Conservation (phyloP, 1,140 invertebrate species). For the Ceratina calcarata region DNA sequence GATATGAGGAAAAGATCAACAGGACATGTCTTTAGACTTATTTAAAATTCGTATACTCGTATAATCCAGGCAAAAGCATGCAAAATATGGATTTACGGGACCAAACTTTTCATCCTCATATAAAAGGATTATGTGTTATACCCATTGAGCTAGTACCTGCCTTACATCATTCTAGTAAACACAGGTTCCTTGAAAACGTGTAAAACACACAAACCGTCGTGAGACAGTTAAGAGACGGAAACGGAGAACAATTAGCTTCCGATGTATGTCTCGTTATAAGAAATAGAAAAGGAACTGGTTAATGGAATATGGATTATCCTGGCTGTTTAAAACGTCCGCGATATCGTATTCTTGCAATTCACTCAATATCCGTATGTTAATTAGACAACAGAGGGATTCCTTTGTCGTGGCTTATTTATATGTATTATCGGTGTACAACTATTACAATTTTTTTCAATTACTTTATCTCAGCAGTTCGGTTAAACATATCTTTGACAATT, state of each 20-base stretch:
- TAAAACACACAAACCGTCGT: conserved; percentile 64
- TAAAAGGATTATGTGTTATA: no score
- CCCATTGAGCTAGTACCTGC: no score
- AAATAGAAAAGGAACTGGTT: conserved; percentile 53
- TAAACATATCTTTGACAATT: not conserved
- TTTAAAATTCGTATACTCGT: no score
- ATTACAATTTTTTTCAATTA: conserved; percentile 5
- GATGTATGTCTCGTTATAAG: conserved; percentile 60
- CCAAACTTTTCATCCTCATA: no score
- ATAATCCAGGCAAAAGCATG: not conserved
- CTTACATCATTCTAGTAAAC: conserved; percentile 44
- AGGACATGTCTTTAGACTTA: no score
- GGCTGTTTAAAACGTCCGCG: conserved; percentile 14
- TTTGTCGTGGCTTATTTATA: conserved; percentile 6
- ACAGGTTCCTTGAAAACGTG: conserved; percentile 61
- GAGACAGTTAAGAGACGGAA: conserved; percentile 57
- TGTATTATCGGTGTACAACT: not conserved
- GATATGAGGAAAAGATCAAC: no score
- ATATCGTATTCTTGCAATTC: conserved; percentile 24
- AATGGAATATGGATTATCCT: conserved; percentile 56
- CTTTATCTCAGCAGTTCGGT: not conserved
- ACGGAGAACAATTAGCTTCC: conserved; percentile 56
- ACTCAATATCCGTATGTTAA: conserved; percentile 29
- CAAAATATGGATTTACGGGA: no score
- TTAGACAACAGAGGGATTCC: conserved; percentile 4